These are phyloP conservation scores for Steinernema hermaphroditum DNA, from an alignment of 2,888 invertebrate genomes.

Conservation along the genomic window DNA sequence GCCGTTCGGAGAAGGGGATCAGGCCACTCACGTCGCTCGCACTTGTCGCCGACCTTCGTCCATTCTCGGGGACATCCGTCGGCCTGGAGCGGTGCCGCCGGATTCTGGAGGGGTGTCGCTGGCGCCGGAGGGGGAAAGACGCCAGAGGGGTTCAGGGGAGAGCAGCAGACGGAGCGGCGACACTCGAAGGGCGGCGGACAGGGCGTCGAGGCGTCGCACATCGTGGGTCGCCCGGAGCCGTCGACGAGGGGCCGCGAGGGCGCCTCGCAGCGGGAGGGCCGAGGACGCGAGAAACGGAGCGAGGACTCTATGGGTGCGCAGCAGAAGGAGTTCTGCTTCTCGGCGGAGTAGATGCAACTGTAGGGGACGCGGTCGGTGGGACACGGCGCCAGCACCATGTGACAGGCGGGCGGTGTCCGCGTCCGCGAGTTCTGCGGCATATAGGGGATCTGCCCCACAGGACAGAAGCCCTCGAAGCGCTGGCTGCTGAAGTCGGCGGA, in stretches of 20 bases:
- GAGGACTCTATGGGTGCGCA: conserved; percentile 65
- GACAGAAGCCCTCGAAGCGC: conserved; percentile 57
- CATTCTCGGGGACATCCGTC: conserved; percentile 28
- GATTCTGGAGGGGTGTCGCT: not conserved
- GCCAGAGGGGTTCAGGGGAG: not conserved
- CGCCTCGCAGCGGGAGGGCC: not conserved
- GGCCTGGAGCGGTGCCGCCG: not conserved
- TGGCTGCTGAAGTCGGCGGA: conserved; percentile 52
- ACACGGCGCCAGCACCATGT: conserved; percentile 64
- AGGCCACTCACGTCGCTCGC: conserved; percentile 11
- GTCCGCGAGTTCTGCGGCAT: conserved; percentile 42
- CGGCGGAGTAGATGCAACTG: conserved; percentile 64
- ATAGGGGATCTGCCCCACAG: conserved; percentile 63
- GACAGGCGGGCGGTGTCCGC: conserved; percentile 58
- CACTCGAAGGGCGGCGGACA: conserved; percentile 23
- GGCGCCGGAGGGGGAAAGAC: conserved; percentile 17
- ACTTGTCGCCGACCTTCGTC: conserved; percentile 23
- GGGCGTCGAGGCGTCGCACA: not conserved
- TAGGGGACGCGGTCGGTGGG: conserved; percentile 61
- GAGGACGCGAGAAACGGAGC: conserved; percentile 1
- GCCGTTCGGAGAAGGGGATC: not conserved
- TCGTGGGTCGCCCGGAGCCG: not conserved
- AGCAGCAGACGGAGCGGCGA: not conserved
- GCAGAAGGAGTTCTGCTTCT: conserved; percentile 64
- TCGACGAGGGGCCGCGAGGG: conserved; percentile 25